Percentiles rank a stretch among this genome's conserved stretches.
Evolutionary conservation across 2,797 vertebrate species (phyloP).

Genomic region (Poeciliopsis infans): DNA sequence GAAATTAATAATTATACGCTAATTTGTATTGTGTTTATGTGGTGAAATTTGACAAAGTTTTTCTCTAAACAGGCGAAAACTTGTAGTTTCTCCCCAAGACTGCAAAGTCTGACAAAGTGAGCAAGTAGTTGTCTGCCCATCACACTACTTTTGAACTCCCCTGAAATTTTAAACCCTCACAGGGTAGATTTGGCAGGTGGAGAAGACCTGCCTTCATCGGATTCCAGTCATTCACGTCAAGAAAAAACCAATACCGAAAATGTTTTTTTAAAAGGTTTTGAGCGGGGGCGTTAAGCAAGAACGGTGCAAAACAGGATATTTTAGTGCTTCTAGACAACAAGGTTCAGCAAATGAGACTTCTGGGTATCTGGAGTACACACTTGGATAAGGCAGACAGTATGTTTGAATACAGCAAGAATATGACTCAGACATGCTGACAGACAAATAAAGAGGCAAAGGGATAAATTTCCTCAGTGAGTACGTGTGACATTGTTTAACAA

Average conservation of each 20-base stretch:
- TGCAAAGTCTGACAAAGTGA: neutral
- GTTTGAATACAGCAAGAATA: constrained; percentile 22
- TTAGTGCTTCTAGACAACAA: neutral
- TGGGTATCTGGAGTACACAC: neutral
- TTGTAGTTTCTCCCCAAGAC: neutral
- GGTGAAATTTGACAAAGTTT: neutral
- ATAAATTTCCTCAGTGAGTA: constrained; percentile 25
- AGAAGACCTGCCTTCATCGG: constrained; percentile 36
- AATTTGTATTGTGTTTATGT: neutral
- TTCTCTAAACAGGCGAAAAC: neutral
- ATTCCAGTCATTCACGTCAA: constrained; percentile 58
- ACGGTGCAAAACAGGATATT: neutral
- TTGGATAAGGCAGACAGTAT: neutral
- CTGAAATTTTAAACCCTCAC: constrained; percentile 25
- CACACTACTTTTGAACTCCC: constrained; percentile 19
- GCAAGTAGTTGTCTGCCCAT: constrained; percentile 18
- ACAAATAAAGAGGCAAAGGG: constrained; percentile 8
- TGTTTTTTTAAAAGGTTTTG: constrained; percentile 9
- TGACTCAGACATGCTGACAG: constrained; percentile 1
- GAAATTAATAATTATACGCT: neutral
- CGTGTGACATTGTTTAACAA: constrained; percentile 45
- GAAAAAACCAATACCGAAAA: constrained; percentile 57
- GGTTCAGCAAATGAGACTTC: neutral
- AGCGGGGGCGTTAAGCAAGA: constrained; percentile 5
- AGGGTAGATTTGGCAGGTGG: constrained; percentile 37